Base-by-base conservation (phyloP, 2,113 vertebrate species). In the Triplophysa rosa region DNA sequence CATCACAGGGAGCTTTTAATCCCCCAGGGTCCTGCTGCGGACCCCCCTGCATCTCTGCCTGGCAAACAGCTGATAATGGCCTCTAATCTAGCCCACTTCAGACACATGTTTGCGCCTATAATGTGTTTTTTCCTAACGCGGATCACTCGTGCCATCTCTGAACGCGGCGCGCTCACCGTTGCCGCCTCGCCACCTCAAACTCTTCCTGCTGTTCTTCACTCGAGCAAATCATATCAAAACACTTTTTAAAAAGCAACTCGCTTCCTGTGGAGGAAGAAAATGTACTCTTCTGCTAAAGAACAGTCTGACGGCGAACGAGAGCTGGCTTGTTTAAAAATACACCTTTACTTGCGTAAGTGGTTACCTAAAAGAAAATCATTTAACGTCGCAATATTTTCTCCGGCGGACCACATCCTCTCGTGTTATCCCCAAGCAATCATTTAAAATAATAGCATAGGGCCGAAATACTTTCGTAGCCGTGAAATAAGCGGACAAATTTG, bases 51-150 rank as follows among this genome's bases (percentile, higher is more conserved):
- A 89, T 88, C 89, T 81, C 86, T 84, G 90, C 86, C 86, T 89
- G 87, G 89, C 87, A 89, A 87, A 89, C 89, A 90, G 89, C 88
- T 90, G 90, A 92, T 91, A 94, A 91, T 87, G 84, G 92, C 85
- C 88, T 92, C 88, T 92, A 92, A 95, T 94, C 90, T 89, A 86
- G 83, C 90, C 86, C 77, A 89, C 92, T 92, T 93, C 91, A 94
- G 92, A 95, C 90, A 92, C 88, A 84, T 85, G 85, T 89, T 91
- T 89, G 92, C 81, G 84, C 87, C 91, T 94, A 94, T 94, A 89
- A 94, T 93, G 90, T 88, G 89, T 89, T 83, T 90, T 89, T 87
- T 80, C 49, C 11, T 64, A 89, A 92, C 89, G 91, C 79, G 82
- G 88, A 90, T 91, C 91, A 88, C 87, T 84, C 64, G 88, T 89